Evolutionary conservation across 2,113 vertebrate species (phyloP), one percentile per base, ranked within the genome.

Genomic region (Dicerorhinus sumatrensis): DNA sequence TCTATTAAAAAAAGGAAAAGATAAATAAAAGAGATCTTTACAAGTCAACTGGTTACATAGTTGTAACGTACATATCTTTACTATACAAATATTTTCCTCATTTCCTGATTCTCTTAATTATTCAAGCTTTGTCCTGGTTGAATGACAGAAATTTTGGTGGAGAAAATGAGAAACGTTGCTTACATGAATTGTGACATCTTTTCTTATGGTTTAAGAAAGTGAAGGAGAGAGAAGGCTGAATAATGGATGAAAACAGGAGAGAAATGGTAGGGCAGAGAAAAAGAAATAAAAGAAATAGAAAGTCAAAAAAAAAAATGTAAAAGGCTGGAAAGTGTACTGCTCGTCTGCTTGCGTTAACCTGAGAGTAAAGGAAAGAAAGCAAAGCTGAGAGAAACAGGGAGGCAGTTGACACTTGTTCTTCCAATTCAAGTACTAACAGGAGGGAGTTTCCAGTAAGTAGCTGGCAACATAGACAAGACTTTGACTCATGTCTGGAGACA

Each of bases 401-500:
- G 31, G 73, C 58, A 4, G 11, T 23, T 5, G 1, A 33, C 16
- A n/a, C 67, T 51, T 73, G 56, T 83, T 73, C 11, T 18, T 20
- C 48, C 9, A 13, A 21, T 27, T 5, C 7, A 33, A 21, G 20
- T 3, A 23, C 23, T 29, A n/a, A 63, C 8, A 54, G 63, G n/a
- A 84, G 27, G 31, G 82, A 31, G 65, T 84, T 90, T 83, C 75
- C 84, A 25, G 87, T 46, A 95, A 48, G 69, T 10, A 69, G 62
- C 90, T 89, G 90, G 92, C 89, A 69, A 62, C 18, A 2, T 1
- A 2, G 8, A 10, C 6, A 25, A 46, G 8, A 12, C n/a, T 79
- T 89, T 31, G 62, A 36, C 67, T 98, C 95, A 23, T 3, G 9
- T 91, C 67, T 93, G 36, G 42, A 94, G 96, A 91, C 91, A 77